Evolutionary conservation across 2,888 invertebrate genomes (phyloP), one percentile per base, ranked within the genome.

Genomic region (Aethes cnicana): DNA sequence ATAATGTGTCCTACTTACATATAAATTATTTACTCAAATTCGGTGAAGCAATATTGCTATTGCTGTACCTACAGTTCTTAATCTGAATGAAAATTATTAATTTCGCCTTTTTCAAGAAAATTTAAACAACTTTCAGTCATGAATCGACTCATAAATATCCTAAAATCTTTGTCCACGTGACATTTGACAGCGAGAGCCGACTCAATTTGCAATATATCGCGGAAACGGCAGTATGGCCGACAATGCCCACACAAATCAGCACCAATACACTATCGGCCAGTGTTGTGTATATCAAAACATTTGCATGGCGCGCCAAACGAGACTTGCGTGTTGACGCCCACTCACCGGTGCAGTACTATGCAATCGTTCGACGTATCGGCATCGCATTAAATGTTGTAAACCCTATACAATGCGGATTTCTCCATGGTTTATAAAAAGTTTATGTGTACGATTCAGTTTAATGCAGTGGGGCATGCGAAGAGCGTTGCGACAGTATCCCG

Each of bases 281-380:
- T 69, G 73, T 64, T 73, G 69, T 74, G 73, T 77, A 74, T 74
- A 68, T 69, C 69, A 72, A 77, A 52, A 77, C 77, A 84, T 85
- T 85, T 81, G 85, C 84, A 84, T 85, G 76, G 73, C 64, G 66
- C 71, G 61, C 64, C 75, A 68, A 68, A 72, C 74, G 74, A 75
- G 74, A 72, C 68, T 82, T 81, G 86, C 85, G 85, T 86, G 86
- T 83, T 62, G 70, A 69, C 86, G 84, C 86, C 86, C 86, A 87
- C 85, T 72, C 66, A 56, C 55, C 75, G 62, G 81, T 78, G 78
- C 84, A 80, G 75, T 78, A 77, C 80, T 72, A 72, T 72, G 76
- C 82, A 81, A 84, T 86, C 86, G 72, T 66, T 64, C 72, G 68
- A 73, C 77, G 74, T 84, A 86, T 86, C 86, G 71, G 82, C 84